phyloP scores from a whole-genome alignment of 2,888 invertebrate species.

The Allolobophora icterica region DNA sequence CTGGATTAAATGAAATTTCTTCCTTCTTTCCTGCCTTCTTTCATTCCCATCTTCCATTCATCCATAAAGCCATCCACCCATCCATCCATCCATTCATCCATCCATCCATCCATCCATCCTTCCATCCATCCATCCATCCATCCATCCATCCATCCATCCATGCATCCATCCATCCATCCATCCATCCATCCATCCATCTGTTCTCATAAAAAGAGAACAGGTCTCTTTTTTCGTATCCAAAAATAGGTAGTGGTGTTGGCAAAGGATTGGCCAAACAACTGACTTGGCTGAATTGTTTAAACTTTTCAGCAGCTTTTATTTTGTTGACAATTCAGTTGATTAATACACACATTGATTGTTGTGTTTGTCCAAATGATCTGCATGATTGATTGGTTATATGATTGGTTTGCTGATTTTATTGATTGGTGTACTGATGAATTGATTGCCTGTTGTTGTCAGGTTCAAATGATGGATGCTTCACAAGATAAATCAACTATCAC shows the following conservation, averaged over 20 bases:
- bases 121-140: background rate
- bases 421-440: too few relatives aligned
- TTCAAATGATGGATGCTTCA: slow-evolving; percentile 6
- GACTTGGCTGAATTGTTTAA: background rate
- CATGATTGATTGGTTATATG: background rate
- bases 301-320: background rate
- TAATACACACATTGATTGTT: too few relatives aligned
- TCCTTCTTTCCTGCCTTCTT: background rate
- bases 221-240: background rate
- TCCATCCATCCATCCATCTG: background rate
- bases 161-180: background rate
- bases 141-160: background rate
- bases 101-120: background rate
- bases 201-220: background rate
- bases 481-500: background rate
- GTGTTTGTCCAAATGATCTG: background rate
- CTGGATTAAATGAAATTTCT: background rate
- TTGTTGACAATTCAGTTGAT: too few relatives aligned
- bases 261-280: background rate
- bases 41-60: background rate
- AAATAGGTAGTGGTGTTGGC: background rate
- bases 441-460: background rate
- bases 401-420: background rate
- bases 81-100: background rate
- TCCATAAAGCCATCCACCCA: too few relatives aligned